phyloP scores from a whole-genome alignment of 2,113 vertebrate species.

The Thomomys bottae region DNA sequence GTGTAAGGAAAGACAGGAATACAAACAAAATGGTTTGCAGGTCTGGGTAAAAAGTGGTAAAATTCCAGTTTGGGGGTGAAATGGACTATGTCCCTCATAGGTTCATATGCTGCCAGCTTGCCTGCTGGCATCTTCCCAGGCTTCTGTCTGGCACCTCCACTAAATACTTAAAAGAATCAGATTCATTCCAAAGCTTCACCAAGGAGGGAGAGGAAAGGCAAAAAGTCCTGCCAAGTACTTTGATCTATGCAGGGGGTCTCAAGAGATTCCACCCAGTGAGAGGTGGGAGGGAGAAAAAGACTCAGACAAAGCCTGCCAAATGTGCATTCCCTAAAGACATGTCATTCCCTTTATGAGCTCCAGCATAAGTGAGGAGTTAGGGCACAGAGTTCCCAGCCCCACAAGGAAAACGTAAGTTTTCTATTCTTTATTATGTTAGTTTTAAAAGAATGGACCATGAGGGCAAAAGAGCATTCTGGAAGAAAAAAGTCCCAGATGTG shows the following conservation, averaged over 20 bases:
- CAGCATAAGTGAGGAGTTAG: conserved; percentile 38
- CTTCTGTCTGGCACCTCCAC: conserved; percentile 75
- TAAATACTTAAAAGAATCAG: conserved; percentile 77
- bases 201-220: conserved; percentile 3
- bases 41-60: conserved; percentile 79
- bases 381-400: conserved; percentile 39
- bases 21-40: conserved; percentile 60
- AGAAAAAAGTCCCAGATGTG: conserved; percentile 68
- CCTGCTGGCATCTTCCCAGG: conserved; percentile 76
- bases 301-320: conserved; percentile 55
- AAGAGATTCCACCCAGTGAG: conserved; percentile 59
- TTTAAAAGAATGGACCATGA: conserved; percentile 73
- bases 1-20: conserved; percentile 61
- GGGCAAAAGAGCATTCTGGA: conserved; percentile 67
- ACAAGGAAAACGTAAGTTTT: conserved; percentile 65
- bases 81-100: conserved; percentile 63
- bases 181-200: conserved; percentile 70
- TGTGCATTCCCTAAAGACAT: conserved; percentile 63
- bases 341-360: conserved; percentile 64
- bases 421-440: conserved; percentile 62
- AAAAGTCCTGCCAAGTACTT: conserved; percentile 70
- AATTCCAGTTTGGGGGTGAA: conserved; percentile 75
- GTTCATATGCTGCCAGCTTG: conserved; percentile 50
- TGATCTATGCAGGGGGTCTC: conserved; percentile 75
- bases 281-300: conserved; percentile 47